Evolutionary conservation across 2,113 vertebrate genomes (phyloP).

Genomic region (Arizona elegans): DNA sequence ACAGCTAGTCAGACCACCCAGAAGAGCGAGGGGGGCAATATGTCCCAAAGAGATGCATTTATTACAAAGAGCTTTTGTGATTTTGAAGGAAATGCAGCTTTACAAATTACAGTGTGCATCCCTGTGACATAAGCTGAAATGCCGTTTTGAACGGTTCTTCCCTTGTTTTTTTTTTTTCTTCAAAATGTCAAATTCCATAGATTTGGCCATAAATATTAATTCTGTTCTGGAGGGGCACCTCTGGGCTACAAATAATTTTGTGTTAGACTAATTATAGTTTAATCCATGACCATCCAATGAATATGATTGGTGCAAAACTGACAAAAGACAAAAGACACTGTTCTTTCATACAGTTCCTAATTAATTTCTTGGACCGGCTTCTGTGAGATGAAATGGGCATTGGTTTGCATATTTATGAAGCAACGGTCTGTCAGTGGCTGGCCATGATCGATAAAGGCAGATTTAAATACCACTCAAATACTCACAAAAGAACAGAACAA

Average conservation of each 20-base stretch:
- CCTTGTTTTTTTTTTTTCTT: not conserved
- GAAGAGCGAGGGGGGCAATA: not conserved
- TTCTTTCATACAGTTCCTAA: not conserved
- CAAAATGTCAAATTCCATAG: not conserved
- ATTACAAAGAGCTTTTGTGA: not conserved
- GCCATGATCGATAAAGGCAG: not conserved
- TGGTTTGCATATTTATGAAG: not conserved
- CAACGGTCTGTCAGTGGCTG: not conserved
- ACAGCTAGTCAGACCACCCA: constrained; percentile 3
- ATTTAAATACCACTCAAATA: not conserved
- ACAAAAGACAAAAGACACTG: not conserved
- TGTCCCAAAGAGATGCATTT: not conserved
- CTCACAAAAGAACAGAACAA: not conserved
- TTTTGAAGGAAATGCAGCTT: not conserved
- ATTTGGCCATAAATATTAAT: not conserved
- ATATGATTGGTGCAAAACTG: not conserved
- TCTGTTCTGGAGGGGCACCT: not conserved
- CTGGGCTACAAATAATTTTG: not conserved
- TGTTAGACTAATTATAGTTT: not conserved
- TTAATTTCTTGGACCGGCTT: not conserved
- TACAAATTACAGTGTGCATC: not conserved
- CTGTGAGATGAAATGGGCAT: not conserved
- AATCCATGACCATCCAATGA: not conserved
- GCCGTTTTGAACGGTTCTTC: not conserved
- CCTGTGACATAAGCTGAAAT: not conserved